Percentiles rank a stretch among this genome's conserved stretches.
Evolutionary conservation across 2,888 invertebrate species (phyloP).

Genomic region (Agrotis exclamationis): DNA sequence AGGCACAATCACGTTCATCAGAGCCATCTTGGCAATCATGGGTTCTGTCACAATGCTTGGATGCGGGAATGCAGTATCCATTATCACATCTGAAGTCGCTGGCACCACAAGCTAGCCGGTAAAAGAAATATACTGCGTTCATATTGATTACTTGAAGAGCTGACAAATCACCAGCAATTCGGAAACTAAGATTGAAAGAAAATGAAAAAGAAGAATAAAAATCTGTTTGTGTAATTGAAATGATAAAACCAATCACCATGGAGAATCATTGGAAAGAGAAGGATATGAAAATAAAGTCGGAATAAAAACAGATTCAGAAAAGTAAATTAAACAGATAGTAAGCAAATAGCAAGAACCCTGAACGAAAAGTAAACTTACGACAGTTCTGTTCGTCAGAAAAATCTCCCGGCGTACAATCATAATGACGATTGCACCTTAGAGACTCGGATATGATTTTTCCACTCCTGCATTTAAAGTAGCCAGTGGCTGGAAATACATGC

Average conservation of each 20-base stretch:
- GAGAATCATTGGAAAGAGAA: slow-evolving; percentile 25
- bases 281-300: slow-evolving; percentile 30
- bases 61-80: slow-evolving; percentile 92
- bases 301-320: slow-evolving; percentile 45
- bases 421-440: slow-evolving; percentile 92
- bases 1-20: slow-evolving; percentile 90
- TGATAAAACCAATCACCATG: slow-evolving; percentile 48
- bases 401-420: slow-evolving; percentile 93
- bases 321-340: slow-evolving; percentile 52
- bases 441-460: slow-evolving; percentile 91
- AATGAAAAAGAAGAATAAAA: slow-evolving; percentile 27
- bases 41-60: slow-evolving; percentile 90
- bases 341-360: slow-evolving; percentile 56
- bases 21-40: slow-evolving; percentile 91
- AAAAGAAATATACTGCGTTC: slow-evolving; percentile 83
- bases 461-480: slow-evolving; percentile 93
- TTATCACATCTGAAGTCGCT: slow-evolving; percentile 92
- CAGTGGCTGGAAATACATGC: slow-evolving; percentile 85
- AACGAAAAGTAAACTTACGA: slow-evolving; percentile 91
- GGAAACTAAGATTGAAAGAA: slow-evolving; percentile 54
- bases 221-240: slow-evolving; percentile 21
- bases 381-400: slow-evolving; percentile 95
- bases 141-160: slow-evolving; percentile 46
- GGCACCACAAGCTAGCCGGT: slow-evolving; percentile 90
- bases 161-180: slow-evolving; percentile 56